Conservation (phyloP, 1,140 invertebrate species). For the Pristionchus pacificus region DNA sequence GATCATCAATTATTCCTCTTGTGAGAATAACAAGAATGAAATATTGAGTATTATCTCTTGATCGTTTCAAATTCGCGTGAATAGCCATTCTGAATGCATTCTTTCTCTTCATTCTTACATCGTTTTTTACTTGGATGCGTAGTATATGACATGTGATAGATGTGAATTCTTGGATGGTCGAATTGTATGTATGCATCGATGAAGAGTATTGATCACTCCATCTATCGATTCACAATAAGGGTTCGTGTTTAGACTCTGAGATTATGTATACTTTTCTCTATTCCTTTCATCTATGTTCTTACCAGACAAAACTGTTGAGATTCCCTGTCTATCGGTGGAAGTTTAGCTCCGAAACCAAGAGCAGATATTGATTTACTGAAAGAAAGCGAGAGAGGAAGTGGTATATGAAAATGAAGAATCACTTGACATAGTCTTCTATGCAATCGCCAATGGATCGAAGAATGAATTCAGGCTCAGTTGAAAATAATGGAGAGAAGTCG, state of each 20-base stretch:
- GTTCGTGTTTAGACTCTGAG: constrained; percentile 42
- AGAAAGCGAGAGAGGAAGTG: no score
- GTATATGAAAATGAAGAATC: no score
- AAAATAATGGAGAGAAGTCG: constrained; percentile 37
- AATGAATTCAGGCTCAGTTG: constrained; percentile 47
- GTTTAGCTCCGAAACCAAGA: constrained; percentile 52
- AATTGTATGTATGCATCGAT: constrained; percentile 41
- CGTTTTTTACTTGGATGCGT: constrained; percentile 45
- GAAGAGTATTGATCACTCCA: constrained; percentile 43
- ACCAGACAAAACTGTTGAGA: constrained; percentile 53
- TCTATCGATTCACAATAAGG: constrained; percentile 46
- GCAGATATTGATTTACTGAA: constrained; percentile 35
- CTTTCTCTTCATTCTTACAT: background rate
- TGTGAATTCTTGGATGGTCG: constrained; percentile 49
- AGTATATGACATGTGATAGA: constrained; percentile 52
- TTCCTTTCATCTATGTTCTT: no score
- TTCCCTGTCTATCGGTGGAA: constrained; percentile 48
- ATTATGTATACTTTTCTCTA: no score
- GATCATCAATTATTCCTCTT: constrained; percentile 48
- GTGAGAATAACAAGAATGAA: constrained; percentile 47
- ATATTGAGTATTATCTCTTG: constrained; percentile 26
- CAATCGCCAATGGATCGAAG: constrained; percentile 40
- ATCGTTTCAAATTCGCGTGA: constrained; percentile 35
- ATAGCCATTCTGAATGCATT: constrained; percentile 4
- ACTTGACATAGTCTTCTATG: no score